Conservation (phyloP, 2,113 vertebrate species). For the Oreotragus oreotragus region DNA sequence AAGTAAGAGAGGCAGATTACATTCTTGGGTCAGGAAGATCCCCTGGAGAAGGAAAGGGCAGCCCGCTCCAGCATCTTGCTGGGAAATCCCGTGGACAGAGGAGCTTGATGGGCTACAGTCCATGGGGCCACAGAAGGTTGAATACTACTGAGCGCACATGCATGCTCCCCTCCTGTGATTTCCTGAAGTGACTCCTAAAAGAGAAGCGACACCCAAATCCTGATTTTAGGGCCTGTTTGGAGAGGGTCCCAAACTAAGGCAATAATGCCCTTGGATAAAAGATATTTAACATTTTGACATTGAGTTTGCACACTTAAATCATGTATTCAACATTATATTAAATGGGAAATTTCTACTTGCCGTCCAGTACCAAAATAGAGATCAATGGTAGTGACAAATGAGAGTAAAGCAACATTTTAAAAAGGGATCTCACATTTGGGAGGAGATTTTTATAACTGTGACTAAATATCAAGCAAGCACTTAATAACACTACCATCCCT, state of each 20-base stretch:
- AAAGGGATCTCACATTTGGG: neutral
- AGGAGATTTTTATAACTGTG: neutral
- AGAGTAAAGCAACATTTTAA: neutral
- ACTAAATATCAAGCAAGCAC: neutral
- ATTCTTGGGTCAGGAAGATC: neutral
- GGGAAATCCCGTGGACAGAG: neutral
- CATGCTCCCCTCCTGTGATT: fast-evolving
- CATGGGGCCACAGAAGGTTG: neutral
- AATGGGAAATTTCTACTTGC: neutral
- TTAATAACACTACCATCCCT: neutral
- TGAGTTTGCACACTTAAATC: neutral
- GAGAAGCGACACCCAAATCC: neutral
- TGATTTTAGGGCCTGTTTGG: neutral
- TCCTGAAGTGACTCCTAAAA: neutral
- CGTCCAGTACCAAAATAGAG: neutral
- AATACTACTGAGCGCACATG: neutral
- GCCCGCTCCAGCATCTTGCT: neutral
- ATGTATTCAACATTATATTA: neutral
- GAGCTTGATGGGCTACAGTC: neutral
- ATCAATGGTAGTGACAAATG: neutral
- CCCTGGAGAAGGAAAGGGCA: neutral
- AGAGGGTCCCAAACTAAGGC: neutral
- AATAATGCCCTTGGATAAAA: neutral
- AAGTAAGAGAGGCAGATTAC: neutral
- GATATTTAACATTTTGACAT: neutral